These are phyloP conservation scores for Danaus plexippus DNA, from an alignment of 1,140 invertebrate genomes.

Conservation along the genomic window DNA sequence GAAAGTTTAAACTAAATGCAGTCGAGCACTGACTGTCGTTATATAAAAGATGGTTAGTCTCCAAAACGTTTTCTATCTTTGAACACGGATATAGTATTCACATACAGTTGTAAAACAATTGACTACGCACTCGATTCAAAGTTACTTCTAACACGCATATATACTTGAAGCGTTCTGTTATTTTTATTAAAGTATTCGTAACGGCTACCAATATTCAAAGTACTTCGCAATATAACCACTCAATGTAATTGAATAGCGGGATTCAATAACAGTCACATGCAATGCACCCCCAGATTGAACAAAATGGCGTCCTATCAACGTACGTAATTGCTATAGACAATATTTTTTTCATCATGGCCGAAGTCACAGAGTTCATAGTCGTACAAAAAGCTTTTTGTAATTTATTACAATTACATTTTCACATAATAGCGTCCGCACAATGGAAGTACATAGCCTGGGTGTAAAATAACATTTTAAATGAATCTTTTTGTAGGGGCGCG, in stretches of 20 bases:
- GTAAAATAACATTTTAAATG: constrained; percentile 70
- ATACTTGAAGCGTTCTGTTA: too few relatives aligned
- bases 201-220: too few relatives aligned
- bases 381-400: constrained; percentile 31
- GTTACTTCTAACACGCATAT: too few relatives aligned
- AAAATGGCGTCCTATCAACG: constrained; percentile 44
- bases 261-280: constrained; percentile 39
- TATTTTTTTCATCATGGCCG: constrained; percentile 22
- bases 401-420: constrained; percentile 38
- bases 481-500: constrained; percentile 59
- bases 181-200: too few relatives aligned
- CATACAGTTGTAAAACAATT: too few relatives aligned
- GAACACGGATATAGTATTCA: too few relatives aligned
- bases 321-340: constrained; percentile 37
- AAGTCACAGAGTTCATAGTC: constrained; percentile 36
- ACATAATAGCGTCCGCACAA: constrained; percentile 52
- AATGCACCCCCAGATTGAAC: constrained; percentile 30
- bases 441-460: constrained; percentile 52
- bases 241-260: constrained; percentile 46
- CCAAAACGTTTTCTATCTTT: too few relatives aligned
- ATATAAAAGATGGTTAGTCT: too few relatives aligned
- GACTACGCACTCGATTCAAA: too few relatives aligned
- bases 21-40: too few relatives aligned
- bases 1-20: too few relatives aligned
- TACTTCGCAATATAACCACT: constrained; percentile 31